A percentile compares a stretch with the other conserved stretches of the same genome.
phyloP scores from a whole-genome alignment of 2,888 invertebrate genomes.

The Nebria brevicollis region DNA sequence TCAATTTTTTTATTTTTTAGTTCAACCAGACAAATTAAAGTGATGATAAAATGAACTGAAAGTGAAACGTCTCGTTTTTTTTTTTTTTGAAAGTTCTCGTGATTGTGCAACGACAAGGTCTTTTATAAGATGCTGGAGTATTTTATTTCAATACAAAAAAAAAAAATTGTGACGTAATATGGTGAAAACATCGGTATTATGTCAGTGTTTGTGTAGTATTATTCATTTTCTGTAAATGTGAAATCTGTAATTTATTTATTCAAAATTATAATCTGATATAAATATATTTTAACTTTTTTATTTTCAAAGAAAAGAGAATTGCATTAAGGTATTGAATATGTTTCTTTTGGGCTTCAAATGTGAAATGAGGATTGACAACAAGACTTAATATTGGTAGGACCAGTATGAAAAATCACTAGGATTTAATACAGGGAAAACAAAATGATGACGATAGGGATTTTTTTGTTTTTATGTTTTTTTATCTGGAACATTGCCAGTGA shows the following conservation, averaged over 20 bases:
- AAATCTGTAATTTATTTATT: constrained; percentile 25
- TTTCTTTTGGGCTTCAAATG: constrained; percentile 25
- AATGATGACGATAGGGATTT: constrained; percentile 39
- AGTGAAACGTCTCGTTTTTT: constrained; percentile 31
- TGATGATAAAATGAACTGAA: neutral
- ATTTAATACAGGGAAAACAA: constrained; percentile 46
- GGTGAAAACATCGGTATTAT: neutral
- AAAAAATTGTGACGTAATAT: neutral
- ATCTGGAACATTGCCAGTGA: neutral
- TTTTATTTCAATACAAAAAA: neutral
- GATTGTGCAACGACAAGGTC: constrained; percentile 6
- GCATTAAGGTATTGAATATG: constrained; percentile 11
- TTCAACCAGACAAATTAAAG: constrained; percentile 10
- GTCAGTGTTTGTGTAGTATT: constrained; percentile 24
- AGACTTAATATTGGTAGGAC: constrained; percentile 48
- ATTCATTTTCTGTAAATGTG: constrained; percentile 32
- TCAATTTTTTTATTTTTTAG: constrained; percentile 6
- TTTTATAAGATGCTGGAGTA: neutral
- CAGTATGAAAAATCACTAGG: constrained; percentile 44
- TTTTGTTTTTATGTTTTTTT: constrained; percentile 5
- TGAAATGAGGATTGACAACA: constrained; percentile 31
- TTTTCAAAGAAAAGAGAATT: neutral
- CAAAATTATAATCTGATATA: constrained; percentile 9
- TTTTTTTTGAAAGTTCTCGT: constrained; percentile 30
- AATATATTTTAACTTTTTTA: neutral